A percentile compares a stretch with the other conserved stretches of the same genome.
These are phyloP conservation scores for Caradrina kadenii DNA, from an alignment of 2,888 invertebrate species.

Conservation along the genomic window DNA sequence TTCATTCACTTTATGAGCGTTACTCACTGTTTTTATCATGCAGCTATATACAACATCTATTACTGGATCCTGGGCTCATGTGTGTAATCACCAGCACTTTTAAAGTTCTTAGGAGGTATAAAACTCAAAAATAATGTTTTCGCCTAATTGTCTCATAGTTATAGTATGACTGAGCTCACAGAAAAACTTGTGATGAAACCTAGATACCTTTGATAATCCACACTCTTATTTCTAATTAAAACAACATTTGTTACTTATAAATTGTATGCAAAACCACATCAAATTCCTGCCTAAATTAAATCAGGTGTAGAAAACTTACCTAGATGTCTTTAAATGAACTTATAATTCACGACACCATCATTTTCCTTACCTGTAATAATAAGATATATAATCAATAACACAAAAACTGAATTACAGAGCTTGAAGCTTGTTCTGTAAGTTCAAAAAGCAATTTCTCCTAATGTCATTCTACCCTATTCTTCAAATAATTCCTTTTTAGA, in stretches of 20 bases:
- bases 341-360: background rate
- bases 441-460: background rate
- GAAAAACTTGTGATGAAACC: background rate
- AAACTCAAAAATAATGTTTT: constrained; percentile 3
- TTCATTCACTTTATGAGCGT: constrained; percentile 69
- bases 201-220: background rate
- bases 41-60: constrained; percentile 39
- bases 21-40: constrained; percentile 59
- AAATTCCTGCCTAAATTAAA: background rate
- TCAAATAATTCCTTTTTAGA: no score
- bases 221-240: background rate
- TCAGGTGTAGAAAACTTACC: background rate
- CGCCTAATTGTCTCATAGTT: background rate
- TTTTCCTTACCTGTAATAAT: background rate
- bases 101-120: background rate
- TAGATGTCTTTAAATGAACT: background rate
- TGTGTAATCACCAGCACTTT: constrained; percentile 34
- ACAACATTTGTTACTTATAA: background rate
- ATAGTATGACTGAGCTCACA: background rate
- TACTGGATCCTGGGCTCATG: constrained; percentile 34
- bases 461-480: background rate
- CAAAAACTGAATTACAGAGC: background rate
- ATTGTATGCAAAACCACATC: background rate
- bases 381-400: no score
- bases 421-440: background rate